These are phyloP conservation scores for Maniola jurtina DNA, from an alignment of 1,140 invertebrate species.

Conservation along the genomic window DNA sequence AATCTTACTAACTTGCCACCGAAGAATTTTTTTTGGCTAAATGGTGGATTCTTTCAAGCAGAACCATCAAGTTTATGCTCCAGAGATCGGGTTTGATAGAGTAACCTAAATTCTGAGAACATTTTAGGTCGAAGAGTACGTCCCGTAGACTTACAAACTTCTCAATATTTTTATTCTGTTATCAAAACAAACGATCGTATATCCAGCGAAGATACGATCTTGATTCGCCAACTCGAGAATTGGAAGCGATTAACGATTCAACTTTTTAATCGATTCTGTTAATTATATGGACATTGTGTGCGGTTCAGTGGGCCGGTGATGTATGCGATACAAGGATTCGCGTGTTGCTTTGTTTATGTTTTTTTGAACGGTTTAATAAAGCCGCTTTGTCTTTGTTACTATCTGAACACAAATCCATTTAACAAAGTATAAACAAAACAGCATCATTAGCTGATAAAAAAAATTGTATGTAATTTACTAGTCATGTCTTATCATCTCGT, in stretches of 20 bases:
- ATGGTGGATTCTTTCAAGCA: no score
- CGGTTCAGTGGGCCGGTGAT: constrained; percentile 10
- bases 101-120: no score
- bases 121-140: no score
- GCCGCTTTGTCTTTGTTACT: not conserved
- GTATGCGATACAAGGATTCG: constrained; percentile 7
- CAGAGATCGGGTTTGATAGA: no score
- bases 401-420: not conserved
- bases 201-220: constrained; percentile 2
- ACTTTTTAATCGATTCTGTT: constrained; percentile 13
- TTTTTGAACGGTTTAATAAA: not conserved
- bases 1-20: no score
- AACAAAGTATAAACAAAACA: not conserved
- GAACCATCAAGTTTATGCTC: no score
- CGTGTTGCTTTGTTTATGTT: not conserved
- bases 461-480: no score
- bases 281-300: constrained; percentile 7
- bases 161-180: constrained; percentile 6
- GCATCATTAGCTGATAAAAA: not conserved
- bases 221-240: constrained; percentile 11
- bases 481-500: no score
- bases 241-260: constrained; percentile 12
- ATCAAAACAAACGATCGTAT: constrained; percentile 14
- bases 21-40: no score
- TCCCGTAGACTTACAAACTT: not conserved